Base-by-base conservation (phyloP, 2,113 vertebrate species). In the Salvator merianae region DNA sequence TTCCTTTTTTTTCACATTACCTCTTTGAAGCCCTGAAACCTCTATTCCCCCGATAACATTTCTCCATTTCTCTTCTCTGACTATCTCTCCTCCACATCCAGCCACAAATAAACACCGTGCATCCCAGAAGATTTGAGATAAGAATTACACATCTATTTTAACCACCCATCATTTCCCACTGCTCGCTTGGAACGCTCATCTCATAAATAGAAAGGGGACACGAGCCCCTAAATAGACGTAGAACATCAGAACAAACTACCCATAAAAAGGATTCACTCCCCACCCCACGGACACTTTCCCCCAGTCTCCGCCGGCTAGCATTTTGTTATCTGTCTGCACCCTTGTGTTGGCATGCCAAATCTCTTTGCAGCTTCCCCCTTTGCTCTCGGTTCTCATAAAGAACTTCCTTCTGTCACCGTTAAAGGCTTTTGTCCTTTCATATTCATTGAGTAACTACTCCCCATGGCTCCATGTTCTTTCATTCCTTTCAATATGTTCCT, bases 281-380 rank as follows among this genome's bases (percentile, higher is more conserved):
- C 2, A n/a, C 10, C 84, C 43, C 1, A 28, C n/a, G 18, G 4
- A 4, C 55, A 59, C 18, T 20, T 16, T 59, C 14, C 55, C 13
- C 18, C 55, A 20, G 3, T 20, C 55, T 55, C 88, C 50, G 74
- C 92, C 77, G 84, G 73, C 89, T 89, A 86, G 87, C 36, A 63
- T n/a, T 82, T 20, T 71, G 66, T 77, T 63, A 77, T 71, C 65
- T 32, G 24, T 63, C 38, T 28, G 26, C 12, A 32, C 66, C 87
- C 53, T 68, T 10, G 53, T 10, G 81, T 79, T 79, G 88, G 82
- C 30, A 62, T 62, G 8, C 83, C 55, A 47, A 12, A 65, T 68
- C 87, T 90, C 85, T 93, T 90, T 82, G 70, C 85, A 3, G 84
- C 86, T 83, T 81, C 85, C 82, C 86, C 77, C 90, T 93, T 87